Conservation (phyloP, 1,140 invertebrate genomes). For the Micrasema longulum region DNA sequence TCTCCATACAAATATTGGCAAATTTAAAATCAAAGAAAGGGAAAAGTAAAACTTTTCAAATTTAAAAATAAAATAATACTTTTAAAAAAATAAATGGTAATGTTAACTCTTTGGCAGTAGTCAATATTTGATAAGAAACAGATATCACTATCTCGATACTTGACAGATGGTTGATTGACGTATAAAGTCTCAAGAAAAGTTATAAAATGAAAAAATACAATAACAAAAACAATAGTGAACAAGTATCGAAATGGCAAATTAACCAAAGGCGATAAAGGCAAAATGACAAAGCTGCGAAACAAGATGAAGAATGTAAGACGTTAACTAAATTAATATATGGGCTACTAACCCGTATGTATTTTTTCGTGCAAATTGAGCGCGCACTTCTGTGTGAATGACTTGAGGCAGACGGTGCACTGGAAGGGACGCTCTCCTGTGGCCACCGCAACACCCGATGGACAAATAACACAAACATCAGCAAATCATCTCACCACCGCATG, state of each 20-base stretch:
- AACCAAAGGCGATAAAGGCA: conserved; percentile 27
- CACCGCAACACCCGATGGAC: conserved; percentile 18
- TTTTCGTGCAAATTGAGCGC: conserved; percentile 75
- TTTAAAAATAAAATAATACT: too few relatives aligned
- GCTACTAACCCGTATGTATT: conserved; percentile 71
- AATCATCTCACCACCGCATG: conserved; percentile 72
- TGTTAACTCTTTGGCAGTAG: too few relatives aligned
- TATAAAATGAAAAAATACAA: too few relatives aligned
- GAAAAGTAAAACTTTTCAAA: too few relatives aligned
- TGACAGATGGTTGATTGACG: neutral
- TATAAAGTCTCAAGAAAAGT: neutral
- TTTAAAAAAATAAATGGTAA: too few relatives aligned
- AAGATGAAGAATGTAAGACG: conserved; percentile 15
- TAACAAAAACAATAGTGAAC: neutral
- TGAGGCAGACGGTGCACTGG: conserved; percentile 75
- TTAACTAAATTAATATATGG: conserved; percentile 18
- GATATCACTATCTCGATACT: conserved; percentile 22
- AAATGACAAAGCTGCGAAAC: conserved; percentile 8
- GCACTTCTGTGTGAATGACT: conserved; percentile 77
- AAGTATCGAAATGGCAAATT: conserved; percentile 14
- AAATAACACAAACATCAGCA: conserved; percentile 53
- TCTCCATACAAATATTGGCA: too few relatives aligned
- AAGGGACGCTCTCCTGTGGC: conserved; percentile 72
- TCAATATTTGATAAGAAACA: too few relatives aligned
- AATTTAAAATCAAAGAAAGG: too few relatives aligned